Conservation (phyloP, 30 jellyfish, hydroid and myxozoan species). For the Cassiopea xamachana region DNA sequence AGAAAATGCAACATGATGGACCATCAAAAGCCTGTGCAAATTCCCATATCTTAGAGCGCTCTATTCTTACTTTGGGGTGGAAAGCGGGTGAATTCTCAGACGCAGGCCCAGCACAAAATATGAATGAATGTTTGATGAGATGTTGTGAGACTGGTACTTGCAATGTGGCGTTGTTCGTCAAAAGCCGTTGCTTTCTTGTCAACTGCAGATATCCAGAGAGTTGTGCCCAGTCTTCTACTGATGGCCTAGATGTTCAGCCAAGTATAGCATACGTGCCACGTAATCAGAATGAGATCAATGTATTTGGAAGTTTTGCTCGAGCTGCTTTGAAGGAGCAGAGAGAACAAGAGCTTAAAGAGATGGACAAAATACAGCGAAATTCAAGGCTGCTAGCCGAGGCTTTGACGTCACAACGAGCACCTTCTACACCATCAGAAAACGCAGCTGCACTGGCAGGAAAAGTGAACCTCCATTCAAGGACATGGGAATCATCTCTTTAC, state of each 20-base stretch:
- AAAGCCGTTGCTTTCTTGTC: slow-evolving; percentile 69
- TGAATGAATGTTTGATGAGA: slow-evolving; percentile 34
- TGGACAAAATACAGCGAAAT: slow-evolving; percentile 27
- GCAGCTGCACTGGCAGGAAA: background rate
- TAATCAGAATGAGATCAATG: slow-evolving; percentile 41
- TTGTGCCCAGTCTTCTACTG: slow-evolving; percentile 70
- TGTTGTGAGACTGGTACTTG: slow-evolving; percentile 69
- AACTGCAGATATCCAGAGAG: slow-evolving; percentile 54
- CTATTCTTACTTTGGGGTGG: slow-evolving; percentile 60
- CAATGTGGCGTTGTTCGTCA: slow-evolving; percentile 75
- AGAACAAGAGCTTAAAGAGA: slow-evolving; percentile 27
- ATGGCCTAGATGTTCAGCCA: slow-evolving; percentile 44
- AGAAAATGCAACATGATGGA: background rate
- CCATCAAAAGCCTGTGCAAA: slow-evolving; percentile 53
- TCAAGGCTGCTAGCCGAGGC: slow-evolving; percentile 18
- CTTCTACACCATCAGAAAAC: slow-evolving; percentile 11
- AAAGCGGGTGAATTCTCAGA: slow-evolving; percentile 67
- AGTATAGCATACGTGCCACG: slow-evolving; percentile 75
- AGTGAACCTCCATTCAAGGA: background rate
- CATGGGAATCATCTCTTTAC: background rate
- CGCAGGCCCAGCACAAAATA: slow-evolving; percentile 52
- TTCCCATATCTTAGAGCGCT: slow-evolving; percentile 36
- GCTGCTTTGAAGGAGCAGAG: slow-evolving; percentile 39
- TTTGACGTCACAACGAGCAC: slow-evolving; percentile 6
- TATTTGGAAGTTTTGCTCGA: slow-evolving; percentile 56